phyloP scores from a whole-genome alignment of 2,113 vertebrate genomes.

The Gallinago undulata region DNA sequence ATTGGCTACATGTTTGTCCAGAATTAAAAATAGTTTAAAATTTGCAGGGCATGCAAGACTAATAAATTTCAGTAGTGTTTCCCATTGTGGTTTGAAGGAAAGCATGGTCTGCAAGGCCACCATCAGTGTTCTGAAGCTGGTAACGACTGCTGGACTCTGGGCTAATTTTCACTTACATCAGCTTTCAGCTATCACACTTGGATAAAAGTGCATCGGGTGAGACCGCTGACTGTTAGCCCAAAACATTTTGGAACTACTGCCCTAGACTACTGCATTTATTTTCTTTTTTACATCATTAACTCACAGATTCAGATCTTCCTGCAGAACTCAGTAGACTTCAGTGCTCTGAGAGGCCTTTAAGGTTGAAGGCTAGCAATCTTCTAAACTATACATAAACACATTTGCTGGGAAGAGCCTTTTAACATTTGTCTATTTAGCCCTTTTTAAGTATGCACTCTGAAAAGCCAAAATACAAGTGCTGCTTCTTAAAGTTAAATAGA shows the following conservation, averaged over 20 bases:
- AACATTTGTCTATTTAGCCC: background rate
- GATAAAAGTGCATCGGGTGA: rapidly evolving
- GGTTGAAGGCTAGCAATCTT: background rate
- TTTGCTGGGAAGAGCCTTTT: background rate
- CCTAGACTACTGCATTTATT: background rate
- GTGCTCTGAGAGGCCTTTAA: background rate
- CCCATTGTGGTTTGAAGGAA: background rate
- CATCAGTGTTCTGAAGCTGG: background rate
- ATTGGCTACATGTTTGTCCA: background rate
- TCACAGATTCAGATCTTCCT: background rate
- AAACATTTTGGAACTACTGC: background rate
- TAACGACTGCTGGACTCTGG: background rate
- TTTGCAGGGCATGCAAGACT: background rate
- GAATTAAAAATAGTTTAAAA: background rate
- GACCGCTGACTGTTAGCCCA: background rate
- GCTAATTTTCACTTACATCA: background rate
- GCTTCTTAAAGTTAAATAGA: background rate
- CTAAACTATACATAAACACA: background rate
- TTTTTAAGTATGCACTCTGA: background rate
- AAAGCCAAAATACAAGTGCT: background rate
- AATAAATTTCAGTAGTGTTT: background rate
- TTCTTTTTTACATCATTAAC: background rate
- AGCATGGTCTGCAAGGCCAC: background rate
- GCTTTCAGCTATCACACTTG: background rate
- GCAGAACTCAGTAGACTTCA: background rate